phyloP scores from a whole-genome alignment of 2,113 vertebrate genomes.

The Psittacus erithacus region DNA sequence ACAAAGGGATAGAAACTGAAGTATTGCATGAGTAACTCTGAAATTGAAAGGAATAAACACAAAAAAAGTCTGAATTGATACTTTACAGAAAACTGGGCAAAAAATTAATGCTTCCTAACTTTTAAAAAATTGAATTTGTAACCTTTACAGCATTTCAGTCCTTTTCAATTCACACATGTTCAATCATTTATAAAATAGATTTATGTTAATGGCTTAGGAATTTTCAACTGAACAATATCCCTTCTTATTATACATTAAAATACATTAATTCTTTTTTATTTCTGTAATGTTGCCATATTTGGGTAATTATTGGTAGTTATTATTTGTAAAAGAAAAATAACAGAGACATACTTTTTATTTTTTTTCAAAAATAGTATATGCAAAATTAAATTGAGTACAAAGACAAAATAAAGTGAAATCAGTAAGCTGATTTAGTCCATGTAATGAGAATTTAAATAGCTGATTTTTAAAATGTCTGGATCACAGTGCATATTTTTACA shows the following conservation, averaged over 20 bases:
- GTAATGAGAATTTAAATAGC: background rate
- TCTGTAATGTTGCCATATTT: background rate
- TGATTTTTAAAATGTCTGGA: background rate
- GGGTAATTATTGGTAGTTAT: background rate
- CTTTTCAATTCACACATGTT: background rate
- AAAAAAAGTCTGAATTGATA: background rate
- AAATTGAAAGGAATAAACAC: background rate
- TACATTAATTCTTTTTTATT: background rate
- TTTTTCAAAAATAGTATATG: background rate
- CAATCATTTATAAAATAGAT: rapidly evolving
- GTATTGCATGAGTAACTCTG: background rate
- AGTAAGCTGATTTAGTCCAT: background rate
- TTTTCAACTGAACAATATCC: background rate
- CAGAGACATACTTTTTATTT: rapidly evolving
- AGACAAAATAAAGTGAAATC: background rate
- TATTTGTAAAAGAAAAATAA: background rate
- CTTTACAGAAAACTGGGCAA: background rate
- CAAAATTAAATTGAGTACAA: background rate
- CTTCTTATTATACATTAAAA: background rate
- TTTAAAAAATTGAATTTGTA: background rate
- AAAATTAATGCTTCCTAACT: background rate
- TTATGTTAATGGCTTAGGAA: background rate
- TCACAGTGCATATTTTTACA: background rate
- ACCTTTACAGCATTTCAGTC: background rate
- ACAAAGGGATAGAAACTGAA: background rate